phyloP scores from a whole-genome alignment of 2,113 vertebrate genomes.

The Gavia stellata region DNA sequence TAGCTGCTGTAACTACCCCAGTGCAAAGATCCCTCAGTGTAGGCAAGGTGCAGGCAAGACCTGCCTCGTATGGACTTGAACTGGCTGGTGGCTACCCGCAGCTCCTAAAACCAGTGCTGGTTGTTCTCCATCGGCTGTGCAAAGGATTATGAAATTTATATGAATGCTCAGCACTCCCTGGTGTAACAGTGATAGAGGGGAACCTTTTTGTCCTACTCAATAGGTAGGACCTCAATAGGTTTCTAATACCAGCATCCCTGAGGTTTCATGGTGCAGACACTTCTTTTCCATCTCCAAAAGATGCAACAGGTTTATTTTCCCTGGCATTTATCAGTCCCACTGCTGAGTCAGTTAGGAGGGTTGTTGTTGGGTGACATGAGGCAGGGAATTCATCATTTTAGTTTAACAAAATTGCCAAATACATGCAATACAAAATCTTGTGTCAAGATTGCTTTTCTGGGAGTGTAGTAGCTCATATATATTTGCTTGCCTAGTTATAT shows the following conservation, averaged over 20 bases:
- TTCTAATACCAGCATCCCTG: not conserved
- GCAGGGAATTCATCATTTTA: not conserved
- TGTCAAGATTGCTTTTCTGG: not conserved
- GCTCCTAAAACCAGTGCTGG: not conserved
- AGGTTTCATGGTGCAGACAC: not conserved
- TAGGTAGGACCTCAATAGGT: not conserved
- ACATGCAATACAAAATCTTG: not conserved
- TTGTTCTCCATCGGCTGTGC: not conserved
- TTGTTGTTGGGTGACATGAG: not conserved
- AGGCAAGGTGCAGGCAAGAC: not conserved
- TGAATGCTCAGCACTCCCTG: not conserved
- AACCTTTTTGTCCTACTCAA: not conserved
- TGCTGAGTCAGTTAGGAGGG: not conserved
- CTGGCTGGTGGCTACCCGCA: not conserved
- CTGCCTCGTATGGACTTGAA: not conserved
- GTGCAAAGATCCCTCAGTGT: not conserved
- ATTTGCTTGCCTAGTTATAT: not conserved
- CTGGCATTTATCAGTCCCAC: not conserved
- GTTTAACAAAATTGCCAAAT: not conserved
- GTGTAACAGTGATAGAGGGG: not conserved
- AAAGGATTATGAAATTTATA: not conserved
- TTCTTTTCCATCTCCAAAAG: not conserved
- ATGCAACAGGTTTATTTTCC: not conserved
- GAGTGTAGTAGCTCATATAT: accelerated
- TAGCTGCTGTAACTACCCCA: not conserved